phyloP scores from a whole-genome alignment of 2,113 vertebrate species.

The Odobenus rosmarus region DNA sequence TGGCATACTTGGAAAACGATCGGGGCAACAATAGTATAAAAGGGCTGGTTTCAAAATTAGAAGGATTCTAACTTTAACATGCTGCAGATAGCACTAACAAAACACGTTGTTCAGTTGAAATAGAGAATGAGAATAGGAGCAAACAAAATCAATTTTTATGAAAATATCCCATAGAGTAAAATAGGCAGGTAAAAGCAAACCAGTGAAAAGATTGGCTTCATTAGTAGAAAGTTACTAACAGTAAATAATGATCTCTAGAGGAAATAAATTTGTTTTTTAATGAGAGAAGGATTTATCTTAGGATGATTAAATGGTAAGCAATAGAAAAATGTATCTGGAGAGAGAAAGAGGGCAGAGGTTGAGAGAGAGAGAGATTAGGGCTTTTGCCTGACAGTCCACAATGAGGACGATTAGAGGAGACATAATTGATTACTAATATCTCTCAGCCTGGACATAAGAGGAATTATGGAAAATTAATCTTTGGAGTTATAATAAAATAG shows the following conservation, averaged over 20 bases:
- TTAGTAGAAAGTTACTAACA: slow-evolving; percentile 54
- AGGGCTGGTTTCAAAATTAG: background rate
- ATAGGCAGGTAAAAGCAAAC: background rate
- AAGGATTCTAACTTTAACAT: slow-evolving; percentile 36
- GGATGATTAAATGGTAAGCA: slow-evolving; percentile 69
- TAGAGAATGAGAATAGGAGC: background rate
- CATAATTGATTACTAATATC: slow-evolving; percentile 70
- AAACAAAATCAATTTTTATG: slow-evolving; percentile 33
- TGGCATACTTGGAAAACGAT: background rate
- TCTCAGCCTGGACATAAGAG: slow-evolving; percentile 38
- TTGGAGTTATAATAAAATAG: slow-evolving; percentile 53
- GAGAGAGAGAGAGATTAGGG: slow-evolving; percentile 58
- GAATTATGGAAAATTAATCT: slow-evolving; percentile 66
- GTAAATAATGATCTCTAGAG: slow-evolving; percentile 60
- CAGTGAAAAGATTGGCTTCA: slow-evolving; percentile 27
- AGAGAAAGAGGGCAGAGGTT: slow-evolving; percentile 64
- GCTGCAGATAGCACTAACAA: slow-evolving; percentile 32
- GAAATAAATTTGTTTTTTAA: slow-evolving; percentile 64
- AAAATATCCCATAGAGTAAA: background rate
- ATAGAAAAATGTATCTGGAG: slow-evolving; percentile 65
- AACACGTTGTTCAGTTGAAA: background rate
- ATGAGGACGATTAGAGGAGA: slow-evolving; percentile 59
- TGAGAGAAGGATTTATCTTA: slow-evolving; percentile 68
- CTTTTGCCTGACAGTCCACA: slow-evolving; percentile 40
- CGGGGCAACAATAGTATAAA: background rate